Percentiles rank a stretch among this genome's conserved stretches.
Conservation (phyloP, 2,888 invertebrate species). For the Drosophila silvestris region DNA sequence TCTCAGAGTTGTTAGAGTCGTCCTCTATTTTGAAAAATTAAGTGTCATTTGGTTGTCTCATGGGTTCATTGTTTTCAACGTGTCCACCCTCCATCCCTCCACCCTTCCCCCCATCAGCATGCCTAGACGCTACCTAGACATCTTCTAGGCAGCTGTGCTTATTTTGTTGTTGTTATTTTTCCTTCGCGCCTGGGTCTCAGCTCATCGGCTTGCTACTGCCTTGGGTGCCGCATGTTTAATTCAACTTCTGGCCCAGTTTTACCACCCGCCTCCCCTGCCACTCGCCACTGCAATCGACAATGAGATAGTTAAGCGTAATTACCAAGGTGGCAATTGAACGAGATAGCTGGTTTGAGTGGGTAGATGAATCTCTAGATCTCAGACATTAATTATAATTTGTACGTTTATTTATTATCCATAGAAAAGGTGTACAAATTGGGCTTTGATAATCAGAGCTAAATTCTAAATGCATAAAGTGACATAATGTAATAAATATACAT, state of each 20-base stretch:
- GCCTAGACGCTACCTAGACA: constrained; percentile 21
- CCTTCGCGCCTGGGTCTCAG: constrained; percentile 27
- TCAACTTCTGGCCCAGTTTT: constrained; percentile 23
- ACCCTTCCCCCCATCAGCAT: too few species aligned
- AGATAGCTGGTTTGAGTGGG: constrained; percentile 1
- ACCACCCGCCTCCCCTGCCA: not conserved
- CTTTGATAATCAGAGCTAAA: not conserved
- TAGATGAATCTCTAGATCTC: not conserved
- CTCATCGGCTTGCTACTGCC: constrained; percentile 33
- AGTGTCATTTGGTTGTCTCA: constrained; percentile 72
- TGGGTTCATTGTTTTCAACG: constrained; percentile 64
- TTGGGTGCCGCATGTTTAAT: constrained; percentile 54
- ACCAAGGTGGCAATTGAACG: constrained; percentile 66
- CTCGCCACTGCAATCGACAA: constrained; percentile 56
- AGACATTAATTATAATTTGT: constrained; percentile 71
- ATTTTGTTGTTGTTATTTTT: constrained; percentile 18
- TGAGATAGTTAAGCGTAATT: constrained; percentile 80
- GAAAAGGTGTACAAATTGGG: constrained; percentile 4
- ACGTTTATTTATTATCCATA: constrained; percentile 10
- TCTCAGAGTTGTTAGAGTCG: constrained; percentile 21
- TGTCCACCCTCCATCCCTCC: constrained; percentile 1
- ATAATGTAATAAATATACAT: not conserved
- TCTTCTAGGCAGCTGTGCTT: constrained; percentile 26
- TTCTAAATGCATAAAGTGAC: not conserved
- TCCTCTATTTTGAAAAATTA: constrained; percentile 74